phyloP scores from a whole-genome alignment of 2,797 vertebrate species.

The Phrynocephalus vlangalii region DNA sequence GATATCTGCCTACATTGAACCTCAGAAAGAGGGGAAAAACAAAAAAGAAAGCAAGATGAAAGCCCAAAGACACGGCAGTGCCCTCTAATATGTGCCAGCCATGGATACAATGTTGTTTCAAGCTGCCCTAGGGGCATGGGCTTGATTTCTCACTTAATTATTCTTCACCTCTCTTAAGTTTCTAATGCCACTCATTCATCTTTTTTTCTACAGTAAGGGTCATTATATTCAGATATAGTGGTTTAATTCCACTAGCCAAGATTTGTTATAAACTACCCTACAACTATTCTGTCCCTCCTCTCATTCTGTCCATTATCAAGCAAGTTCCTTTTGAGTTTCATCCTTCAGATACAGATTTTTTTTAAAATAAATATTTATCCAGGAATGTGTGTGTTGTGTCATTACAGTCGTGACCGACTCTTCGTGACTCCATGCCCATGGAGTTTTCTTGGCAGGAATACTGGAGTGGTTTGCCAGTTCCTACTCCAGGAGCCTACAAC shows the following conservation, averaged over 20 bases:
- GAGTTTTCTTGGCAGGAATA: too few species aligned
- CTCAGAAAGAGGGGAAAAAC: background rate
- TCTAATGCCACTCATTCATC: conserved; percentile 21
- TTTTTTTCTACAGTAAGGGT: too few species aligned
- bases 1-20: background rate
- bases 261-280: too few species aligned
- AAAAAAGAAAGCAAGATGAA: too few species aligned
- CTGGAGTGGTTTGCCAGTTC: too few species aligned
- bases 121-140: background rate
- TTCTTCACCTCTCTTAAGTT: conserved; percentile 21
- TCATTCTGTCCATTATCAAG: background rate
- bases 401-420: too few species aligned
- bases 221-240: too few species aligned
- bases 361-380: background rate
- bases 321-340: background rate
- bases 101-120: conserved; percentile 14
- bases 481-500: too few species aligned
- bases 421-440: too few species aligned
- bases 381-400: background rate
- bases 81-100: conserved; percentile 3
- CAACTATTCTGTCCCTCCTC: too few species aligned
- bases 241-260: too few species aligned
- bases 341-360: background rate
- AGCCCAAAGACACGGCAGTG: background rate
- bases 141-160: conserved; percentile 42